A percentile compares a stretch with the other conserved stretches of the same genome.
phyloP scores from a whole-genome alignment of 2,888 invertebrate species.

The Conistra vaccinii region DNA sequence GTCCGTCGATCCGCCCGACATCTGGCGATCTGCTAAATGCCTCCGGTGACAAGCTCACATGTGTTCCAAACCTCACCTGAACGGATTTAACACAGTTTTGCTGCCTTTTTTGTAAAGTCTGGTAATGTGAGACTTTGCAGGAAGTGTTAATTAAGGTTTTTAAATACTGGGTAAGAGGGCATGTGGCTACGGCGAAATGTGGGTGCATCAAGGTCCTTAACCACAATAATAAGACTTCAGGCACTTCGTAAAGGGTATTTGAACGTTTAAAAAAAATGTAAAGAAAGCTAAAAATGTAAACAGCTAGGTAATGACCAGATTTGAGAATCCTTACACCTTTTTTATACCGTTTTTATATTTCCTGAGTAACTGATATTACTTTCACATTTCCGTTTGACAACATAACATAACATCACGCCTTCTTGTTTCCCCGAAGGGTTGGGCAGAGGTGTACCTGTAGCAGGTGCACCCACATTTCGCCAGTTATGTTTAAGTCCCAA shows the following conservation, averaged over 20 bases:
- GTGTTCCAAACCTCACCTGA: conserved; percentile 61
- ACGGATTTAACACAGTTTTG: conserved; percentile 58
- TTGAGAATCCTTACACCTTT: not conserved
- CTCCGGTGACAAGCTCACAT: conserved; percentile 58
- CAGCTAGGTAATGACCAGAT: not conserved
- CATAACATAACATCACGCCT: too few species aligned
- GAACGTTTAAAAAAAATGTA: not conserved
- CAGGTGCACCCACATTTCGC: too few species aligned
- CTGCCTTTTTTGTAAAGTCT: conserved; percentile 54
- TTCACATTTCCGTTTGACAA: too few species aligned
- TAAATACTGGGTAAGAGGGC: not conserved
- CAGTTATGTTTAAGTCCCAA: too few species aligned
- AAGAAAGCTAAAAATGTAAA: not conserved
- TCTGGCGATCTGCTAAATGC: conserved; percentile 65
- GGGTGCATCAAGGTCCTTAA: not conserved
- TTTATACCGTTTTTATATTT: not conserved
- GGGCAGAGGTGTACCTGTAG: too few species aligned
- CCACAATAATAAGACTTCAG: too few species aligned
- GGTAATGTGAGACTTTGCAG: conserved; percentile 58
- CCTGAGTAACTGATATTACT: not conserved
- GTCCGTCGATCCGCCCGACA: conserved; percentile 60
- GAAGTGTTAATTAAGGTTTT: conserved; percentile 52
- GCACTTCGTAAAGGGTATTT: not conserved
- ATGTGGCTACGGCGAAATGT: not conserved
- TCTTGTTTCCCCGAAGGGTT: too few species aligned